Evolutionary conservation across 2,888 invertebrate species (phyloP).

Genomic region (Lydus trimaculatus): DNA sequence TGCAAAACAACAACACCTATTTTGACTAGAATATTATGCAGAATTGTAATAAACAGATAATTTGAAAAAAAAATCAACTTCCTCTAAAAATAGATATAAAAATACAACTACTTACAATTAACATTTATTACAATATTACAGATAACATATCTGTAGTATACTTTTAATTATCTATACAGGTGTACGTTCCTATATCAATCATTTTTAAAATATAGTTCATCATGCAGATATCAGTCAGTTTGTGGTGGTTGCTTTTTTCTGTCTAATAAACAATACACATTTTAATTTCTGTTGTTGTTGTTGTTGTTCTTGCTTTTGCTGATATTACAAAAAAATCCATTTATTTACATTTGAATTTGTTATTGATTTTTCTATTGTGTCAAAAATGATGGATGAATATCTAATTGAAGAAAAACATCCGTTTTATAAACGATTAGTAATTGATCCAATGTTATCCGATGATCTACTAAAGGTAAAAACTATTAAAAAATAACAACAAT

Average conservation of each 20-base stretch:
- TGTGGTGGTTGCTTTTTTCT: not conserved
- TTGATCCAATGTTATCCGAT: slow-evolving; percentile 43
- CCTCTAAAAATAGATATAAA: not conserved
- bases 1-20: no score
- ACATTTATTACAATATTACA: not conserved
- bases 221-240: not conserved
- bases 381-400: slow-evolving; percentile 53
- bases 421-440: slow-evolving; percentile 42
- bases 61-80: not conserved
- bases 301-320: no score
- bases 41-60: not conserved
- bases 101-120: not conserved
- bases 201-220: not conserved
- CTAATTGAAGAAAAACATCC: slow-evolving; percentile 50
- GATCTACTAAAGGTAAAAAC: slow-evolving; percentile 34
- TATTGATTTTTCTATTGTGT: slow-evolving; percentile 18
- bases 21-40: no score
- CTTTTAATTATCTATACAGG: not conserved
- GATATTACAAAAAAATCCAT: not conserved
- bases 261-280: not conserved
- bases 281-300: not conserved
- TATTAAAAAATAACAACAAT: slow-evolving; percentile 6
- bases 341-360: not conserved
- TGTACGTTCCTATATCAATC: not conserved
- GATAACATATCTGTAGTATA: not conserved